Base-by-base conservation (phyloP, 64 coral and sea anemone species). In the Actinia equina region DNA sequence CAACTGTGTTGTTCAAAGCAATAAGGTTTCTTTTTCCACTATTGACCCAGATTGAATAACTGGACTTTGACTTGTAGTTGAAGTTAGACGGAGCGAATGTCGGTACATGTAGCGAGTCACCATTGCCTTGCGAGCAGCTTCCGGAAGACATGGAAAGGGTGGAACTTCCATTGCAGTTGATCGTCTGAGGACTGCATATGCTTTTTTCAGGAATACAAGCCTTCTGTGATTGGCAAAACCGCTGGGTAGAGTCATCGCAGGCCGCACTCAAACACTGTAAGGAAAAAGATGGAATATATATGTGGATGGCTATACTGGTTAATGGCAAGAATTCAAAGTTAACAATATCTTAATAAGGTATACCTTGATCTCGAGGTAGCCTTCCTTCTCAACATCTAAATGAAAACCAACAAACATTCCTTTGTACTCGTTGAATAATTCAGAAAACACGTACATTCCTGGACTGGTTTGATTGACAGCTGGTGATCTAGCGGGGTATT, bases 371-470 rank as follows among this genome's bases (percentile, higher is more conserved):
- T 84, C 88, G 2, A 89, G 10, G 37, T 27, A 55, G 25, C 88
- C 88, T 58, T 53, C 88, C 14, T 19, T 63, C 10, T n/a, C 80
- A 61, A 89, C 80, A 58, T 89, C 88, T 62, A 89, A 57, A 77
- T 89, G 63, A 19, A 89, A 37, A 43, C 45, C 82, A 15, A 56
- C 88, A 55, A 70, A 27, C 43, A 55, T 41, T 26, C 62, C 80
- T 70, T 57, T 41, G 18, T 26, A 52, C 27, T 25, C 4, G n/a
- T 64, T 43, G 15, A 56, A 64, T 59, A 44, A 52, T 1, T 41
- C 80, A 55, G 63, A 64, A 30, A 89, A 27, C 19, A 89, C 46
- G 80, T 89, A 89, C 65, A 89, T 84, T 14, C 88, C 88, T 49
- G 82, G 69, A 14, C 23, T 74, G 23, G 69, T 74, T 74, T 30